Conservation (phyloP, 2,113 vertebrate genomes). For the Penelope pileata region DNA sequence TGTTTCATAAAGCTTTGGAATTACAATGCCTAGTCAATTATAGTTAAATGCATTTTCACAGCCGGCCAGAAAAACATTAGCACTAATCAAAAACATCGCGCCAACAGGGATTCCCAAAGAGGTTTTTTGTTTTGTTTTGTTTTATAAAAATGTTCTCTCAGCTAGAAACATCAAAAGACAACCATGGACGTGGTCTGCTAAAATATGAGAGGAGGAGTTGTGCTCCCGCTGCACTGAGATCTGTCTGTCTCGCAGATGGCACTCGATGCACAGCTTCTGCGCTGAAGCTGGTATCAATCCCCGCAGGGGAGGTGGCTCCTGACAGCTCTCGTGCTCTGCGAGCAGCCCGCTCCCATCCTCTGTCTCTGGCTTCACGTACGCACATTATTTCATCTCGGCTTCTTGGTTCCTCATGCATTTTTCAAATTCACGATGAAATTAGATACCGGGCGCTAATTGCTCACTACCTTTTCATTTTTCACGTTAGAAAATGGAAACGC, state of each 20-base stretch:
- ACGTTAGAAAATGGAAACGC: accelerated
- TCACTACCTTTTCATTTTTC: not conserved
- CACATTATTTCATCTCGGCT: accelerated
- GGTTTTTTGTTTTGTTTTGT: conserved; percentile 26
- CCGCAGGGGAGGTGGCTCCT: not conserved
- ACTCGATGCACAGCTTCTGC: not conserved
- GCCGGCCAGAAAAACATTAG: conserved; percentile 72
- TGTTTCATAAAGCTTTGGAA: conserved; percentile 67
- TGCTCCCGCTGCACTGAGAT: not conserved
- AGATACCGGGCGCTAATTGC: not conserved
- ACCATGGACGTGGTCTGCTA: not conserved
- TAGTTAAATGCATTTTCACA: conserved; percentile 75
- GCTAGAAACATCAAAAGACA: conserved; percentile 59
- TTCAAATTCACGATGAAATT: not conserved
- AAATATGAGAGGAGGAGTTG: not conserved
- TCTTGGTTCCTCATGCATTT: not conserved
- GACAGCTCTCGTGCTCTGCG: not conserved
- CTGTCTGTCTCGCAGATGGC: not conserved
- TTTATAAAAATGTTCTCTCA: conserved; percentile 55
- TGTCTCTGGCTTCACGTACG: not conserved
- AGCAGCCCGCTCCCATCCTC: not conserved
- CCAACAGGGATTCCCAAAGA: conserved; percentile 60
- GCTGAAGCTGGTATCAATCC: not conserved
- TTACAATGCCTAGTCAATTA: conserved; percentile 73
- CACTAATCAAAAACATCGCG: conserved; percentile 70